phyloP scores from a whole-genome alignment of 2,888 invertebrate genomes.

The Zygaena filipendulae region DNA sequence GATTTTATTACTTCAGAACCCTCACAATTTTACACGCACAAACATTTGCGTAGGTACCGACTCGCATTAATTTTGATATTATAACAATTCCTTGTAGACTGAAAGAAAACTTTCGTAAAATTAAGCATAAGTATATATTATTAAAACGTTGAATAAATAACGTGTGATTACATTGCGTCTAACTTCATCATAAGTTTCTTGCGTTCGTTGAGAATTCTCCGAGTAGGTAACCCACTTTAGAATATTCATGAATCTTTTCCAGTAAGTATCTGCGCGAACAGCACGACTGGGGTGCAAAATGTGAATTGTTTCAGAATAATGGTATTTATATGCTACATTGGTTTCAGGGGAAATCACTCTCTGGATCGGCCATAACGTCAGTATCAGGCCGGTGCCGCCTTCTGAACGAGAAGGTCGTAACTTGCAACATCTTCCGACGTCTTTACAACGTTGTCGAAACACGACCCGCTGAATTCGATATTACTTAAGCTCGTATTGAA shows the following conservation, averaged over 20 bases:
- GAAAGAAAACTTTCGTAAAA: too few relatives aligned
- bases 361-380: slow-evolving; percentile 52
- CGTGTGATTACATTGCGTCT: too few relatives aligned
- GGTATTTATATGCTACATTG: slow-evolving; percentile 68
- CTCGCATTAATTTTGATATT: too few relatives aligned
- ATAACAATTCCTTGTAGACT: too few relatives aligned
- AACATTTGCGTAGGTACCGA: too few relatives aligned
- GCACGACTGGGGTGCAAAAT: slow-evolving; percentile 39
- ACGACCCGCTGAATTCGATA: slow-evolving; percentile 35
- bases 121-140: too few relatives aligned
- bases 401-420: slow-evolving; percentile 23
- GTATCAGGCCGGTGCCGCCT: slow-evolving; percentile 26
- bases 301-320: slow-evolving; percentile 64
- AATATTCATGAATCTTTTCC: slow-evolving; percentile 36
- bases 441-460: slow-evolving; percentile 30
- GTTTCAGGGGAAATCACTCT: slow-evolving; percentile 68
- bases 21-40: too few relatives aligned
- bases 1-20: too few relatives aligned
- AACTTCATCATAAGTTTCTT: neutral
- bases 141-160: too few relatives aligned
- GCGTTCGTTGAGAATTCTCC: neutral
- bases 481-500: slow-evolving; percentile 60
- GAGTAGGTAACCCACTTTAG: slow-evolving; percentile 12
- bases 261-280: slow-evolving; percentile 35
- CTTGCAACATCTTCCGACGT: slow-evolving; percentile 18